Evolutionary conservation across 2,888 invertebrate genomes (phyloP), one percentile per base, ranked within the genome.

Genomic region (Carpatolechia fugitivella): DNA sequence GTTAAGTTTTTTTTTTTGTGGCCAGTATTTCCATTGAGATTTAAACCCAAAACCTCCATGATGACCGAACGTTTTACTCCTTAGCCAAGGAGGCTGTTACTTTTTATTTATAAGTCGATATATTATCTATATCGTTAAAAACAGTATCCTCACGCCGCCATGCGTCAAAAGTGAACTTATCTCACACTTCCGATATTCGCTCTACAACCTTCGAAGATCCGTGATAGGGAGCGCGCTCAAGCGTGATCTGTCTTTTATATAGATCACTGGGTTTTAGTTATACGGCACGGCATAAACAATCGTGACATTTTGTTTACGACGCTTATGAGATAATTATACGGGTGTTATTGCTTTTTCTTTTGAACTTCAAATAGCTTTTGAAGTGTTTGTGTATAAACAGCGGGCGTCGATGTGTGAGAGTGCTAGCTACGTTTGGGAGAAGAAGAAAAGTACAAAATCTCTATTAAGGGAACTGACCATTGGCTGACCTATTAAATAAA

Each of bases 251-350:
- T 13, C 33, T 16, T 50, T 40, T 10, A 51, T 69, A 60, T 74
- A 58, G 73, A 74, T 74, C 69, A 69, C 62, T 65, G 54, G 63
- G 68, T 65, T 65, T n/a, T 52, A 30, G 68, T 65, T 65, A 31
- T 52, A 30, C 41, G 47, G 16, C 41, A 41, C 41, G 40, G 29
- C 40, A 31, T 31, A 41, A 47, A 47, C 31, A 47, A 30, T 38
- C 10, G 30, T 24, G 40, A 18, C 40, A 18, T 41, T 41, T 41
- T 50, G 49, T 50, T 36, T 52, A 40, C 41, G 13, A 30, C 6
- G 52, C 30, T 52, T 52, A 52, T 52, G 41, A 30, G 41, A 52
- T 52, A 41, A 52, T 52, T 52, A 52, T 52, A 29, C 52, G 30
- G 31, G 30, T 16, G 16, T 41, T 44, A 46, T 44, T 44, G 20